phyloP scores from a whole-genome alignment of 2,113 vertebrate genomes.

The Morone chrysops region DNA sequence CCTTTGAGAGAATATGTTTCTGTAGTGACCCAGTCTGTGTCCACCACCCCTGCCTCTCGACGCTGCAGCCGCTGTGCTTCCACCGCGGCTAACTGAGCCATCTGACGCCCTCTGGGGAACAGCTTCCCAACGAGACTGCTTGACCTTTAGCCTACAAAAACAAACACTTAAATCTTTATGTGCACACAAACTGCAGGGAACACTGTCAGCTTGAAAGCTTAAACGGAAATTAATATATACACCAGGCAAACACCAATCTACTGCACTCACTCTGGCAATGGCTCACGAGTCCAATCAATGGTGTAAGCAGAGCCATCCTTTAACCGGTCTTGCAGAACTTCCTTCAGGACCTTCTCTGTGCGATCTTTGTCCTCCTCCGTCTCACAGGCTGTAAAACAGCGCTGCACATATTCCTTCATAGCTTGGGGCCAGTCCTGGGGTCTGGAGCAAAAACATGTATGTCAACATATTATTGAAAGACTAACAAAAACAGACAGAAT shows the following conservation, averaged over 20 bases:
- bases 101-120: conserved; percentile 82
- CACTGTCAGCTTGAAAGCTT: background rate
- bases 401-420: conserved; percentile 96
- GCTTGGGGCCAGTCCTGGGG: conserved; percentile 94
- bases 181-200: background rate
- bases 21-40: conserved; percentile 88
- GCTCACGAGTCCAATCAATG: conserved; percentile 93
- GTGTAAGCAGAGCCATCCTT: conserved; percentile 95
- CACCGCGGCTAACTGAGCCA: conserved; percentile 71
- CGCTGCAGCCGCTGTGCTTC: conserved; percentile 64
- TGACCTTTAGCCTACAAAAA: conserved; percentile 79
- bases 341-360: conserved; percentile 93
- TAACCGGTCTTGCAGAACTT: conserved; percentile 90
- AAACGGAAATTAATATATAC: background rate
- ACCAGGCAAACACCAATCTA: background rate
- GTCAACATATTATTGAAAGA: background rate
- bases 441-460: conserved; percentile 67
- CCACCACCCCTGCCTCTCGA: conserved; percentile 77
- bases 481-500: background rate
- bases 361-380: conserved; percentile 93
- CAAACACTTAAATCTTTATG: background rate
- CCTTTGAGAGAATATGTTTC: conserved; percentile 92
- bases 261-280: conserved; percentile 87
- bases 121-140: conserved; percentile 90
- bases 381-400: conserved; percentile 94